Percentiles rank a stretch among this genome's conserved stretches.
These are phyloP conservation scores for Thera britannica DNA, from an alignment of 2,888 invertebrate species.

Conservation along the genomic window DNA sequence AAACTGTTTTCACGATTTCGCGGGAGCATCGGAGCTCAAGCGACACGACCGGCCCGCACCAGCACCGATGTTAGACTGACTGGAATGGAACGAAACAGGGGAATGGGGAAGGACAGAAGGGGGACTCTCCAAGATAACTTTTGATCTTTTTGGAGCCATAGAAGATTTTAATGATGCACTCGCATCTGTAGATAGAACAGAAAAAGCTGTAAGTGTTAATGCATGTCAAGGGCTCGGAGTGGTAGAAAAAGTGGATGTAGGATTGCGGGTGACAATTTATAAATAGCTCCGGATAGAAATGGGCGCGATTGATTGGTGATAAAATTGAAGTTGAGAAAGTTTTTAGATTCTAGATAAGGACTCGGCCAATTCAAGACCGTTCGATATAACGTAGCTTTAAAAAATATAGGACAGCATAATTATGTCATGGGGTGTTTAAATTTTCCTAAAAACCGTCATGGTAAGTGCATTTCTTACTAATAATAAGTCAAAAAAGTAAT, in stretches of 20 bases:
- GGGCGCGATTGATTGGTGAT: conserved; percentile 55
- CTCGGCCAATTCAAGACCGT: conserved; percentile 52
- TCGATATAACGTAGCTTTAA: conserved; percentile 22
- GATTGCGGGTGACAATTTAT: conserved; percentile 81
- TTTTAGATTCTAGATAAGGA: conserved; percentile 47
- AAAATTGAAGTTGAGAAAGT: conserved; percentile 49
- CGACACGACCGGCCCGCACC: conserved; percentile 60
- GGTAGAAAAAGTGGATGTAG: conserved; percentile 72
- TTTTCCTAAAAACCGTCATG: too few species aligned
- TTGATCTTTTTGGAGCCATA: conserved; percentile 82
- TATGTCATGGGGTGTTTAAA: too few species aligned
- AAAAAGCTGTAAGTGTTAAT: conserved; percentile 84
- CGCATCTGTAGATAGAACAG: conserved; percentile 78
- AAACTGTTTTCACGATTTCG: conserved; percentile 73
- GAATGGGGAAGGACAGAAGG: conserved; percentile 64
- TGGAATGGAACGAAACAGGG: conserved; percentile 60
- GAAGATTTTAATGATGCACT: conserved; percentile 83
- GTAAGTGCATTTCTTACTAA: too few species aligned
- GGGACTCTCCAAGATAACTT: conserved; percentile 80
- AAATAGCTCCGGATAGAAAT: conserved; percentile 68
- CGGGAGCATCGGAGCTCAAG: conserved; percentile 44
- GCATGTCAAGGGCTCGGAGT: conserved; percentile 81
- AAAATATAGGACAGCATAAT: background rate
- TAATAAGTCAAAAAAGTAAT: too few species aligned
- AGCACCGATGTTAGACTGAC: conserved; percentile 71